These are phyloP conservation scores for Sternotherus odoratus DNA, from an alignment of 2,797 vertebrate genomes.

Conservation along the genomic window DNA sequence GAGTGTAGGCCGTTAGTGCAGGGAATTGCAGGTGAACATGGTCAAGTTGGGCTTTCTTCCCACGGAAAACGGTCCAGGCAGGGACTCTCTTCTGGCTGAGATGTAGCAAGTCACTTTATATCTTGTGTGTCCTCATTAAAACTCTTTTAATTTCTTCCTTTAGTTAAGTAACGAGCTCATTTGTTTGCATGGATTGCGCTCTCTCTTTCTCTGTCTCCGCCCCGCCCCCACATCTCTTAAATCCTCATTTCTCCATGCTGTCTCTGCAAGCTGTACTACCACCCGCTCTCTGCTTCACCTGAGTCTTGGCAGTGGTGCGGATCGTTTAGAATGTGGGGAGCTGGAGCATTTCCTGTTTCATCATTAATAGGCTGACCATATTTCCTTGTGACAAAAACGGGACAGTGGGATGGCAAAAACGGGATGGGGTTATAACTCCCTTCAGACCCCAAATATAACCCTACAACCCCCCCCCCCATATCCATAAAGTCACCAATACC, in stretches of 20 bases:
- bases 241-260: background rate
- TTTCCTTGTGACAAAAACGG: too few species aligned
- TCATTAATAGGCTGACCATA: too few species aligned
- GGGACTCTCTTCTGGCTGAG: background rate
- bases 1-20: too few species aligned
- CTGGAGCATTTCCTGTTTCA: conserved; percentile 26
- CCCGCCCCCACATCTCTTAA: background rate
- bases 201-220: background rate
- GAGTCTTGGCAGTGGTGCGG: background rate
- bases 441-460: too few species aligned
- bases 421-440: too few species aligned
- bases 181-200: background rate
- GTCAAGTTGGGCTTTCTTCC: background rate
- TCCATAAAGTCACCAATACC: too few species aligned
- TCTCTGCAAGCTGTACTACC: background rate
- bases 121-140: conserved; percentile 48
- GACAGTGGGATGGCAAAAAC: too few species aligned
- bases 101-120: background rate
- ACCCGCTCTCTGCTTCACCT: conserved; percentile 13
- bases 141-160: background rate
- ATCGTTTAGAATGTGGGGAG: background rate
- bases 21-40: background rate
- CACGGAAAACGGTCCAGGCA: fast-evolving
- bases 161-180: background rate
- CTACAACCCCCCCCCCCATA: too few species aligned